phyloP scores from a whole-genome alignment of 2,888 invertebrate genomes.

The Drosophila merina region DNA sequence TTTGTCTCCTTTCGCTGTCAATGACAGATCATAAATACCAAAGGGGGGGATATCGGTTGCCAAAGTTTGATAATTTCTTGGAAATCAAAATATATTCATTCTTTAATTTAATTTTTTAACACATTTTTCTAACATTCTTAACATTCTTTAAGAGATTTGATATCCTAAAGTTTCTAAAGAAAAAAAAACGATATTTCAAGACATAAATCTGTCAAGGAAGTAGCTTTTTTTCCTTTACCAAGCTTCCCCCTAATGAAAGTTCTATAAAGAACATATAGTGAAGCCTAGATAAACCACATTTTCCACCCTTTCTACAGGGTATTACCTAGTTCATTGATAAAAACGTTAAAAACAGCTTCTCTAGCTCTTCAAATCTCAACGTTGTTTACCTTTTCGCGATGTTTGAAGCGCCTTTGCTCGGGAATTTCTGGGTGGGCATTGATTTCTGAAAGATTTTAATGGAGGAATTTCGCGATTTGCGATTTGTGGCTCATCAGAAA shows the following conservation, averaged over 20 bases:
- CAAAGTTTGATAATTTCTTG: background rate
- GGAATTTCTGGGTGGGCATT: constrained; percentile 8
- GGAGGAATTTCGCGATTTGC: background rate
- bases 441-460: constrained; percentile 33
- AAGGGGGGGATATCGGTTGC: background rate
- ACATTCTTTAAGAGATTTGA: too few species aligned
- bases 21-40: constrained; percentile 23
- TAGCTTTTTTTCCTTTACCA: background rate
- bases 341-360: background rate
- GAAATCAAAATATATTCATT: background rate
- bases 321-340: background rate
- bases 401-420: background rate
- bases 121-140: too few species aligned
- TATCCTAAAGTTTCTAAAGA: too few species aligned
- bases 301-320: background rate
- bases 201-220: too few species aligned
- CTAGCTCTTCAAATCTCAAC: background rate
- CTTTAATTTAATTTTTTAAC: background rate
- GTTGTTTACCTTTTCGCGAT: constrained; percentile 24
- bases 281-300: too few species aligned
- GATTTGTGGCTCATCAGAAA: constrained; percentile 25
- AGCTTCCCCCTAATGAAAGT: too few species aligned
- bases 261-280: too few species aligned
- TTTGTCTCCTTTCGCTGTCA: constrained; percentile 13
- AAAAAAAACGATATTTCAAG: too few species aligned